Percentiles rank a stretch among this genome's conserved stretches.
These are phyloP conservation scores for Apostichopus japonicus DNA, from an alignment of 35 echinoderm and acorn worm genomes.

Conservation along the genomic window DNA sequence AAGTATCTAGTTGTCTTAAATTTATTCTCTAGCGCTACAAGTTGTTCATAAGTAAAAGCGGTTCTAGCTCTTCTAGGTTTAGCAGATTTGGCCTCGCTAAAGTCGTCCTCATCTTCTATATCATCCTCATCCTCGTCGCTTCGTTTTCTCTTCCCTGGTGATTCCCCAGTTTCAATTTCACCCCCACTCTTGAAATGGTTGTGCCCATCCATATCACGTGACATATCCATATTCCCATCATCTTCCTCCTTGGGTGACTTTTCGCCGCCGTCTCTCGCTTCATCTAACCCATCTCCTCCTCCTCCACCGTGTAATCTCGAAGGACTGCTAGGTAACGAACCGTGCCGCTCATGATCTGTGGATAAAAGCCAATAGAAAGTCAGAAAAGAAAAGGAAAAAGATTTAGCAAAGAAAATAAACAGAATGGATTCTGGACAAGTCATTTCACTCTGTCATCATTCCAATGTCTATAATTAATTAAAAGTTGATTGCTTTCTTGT, in stretches of 20 bases:
- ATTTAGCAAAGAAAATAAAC: not conserved
- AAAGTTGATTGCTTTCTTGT: constrained; percentile 43
- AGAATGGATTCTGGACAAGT: not conserved
- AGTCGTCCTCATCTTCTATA: constrained; percentile 21
- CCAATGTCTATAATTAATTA: constrained; percentile 44
- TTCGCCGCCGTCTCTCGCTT: not conserved
- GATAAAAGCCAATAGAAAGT: constrained; percentile 15
- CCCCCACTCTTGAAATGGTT: not conserved
- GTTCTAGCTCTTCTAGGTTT: constrained; percentile 67
- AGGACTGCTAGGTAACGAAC: constrained; percentile 32
- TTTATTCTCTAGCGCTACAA: constrained; percentile 74
- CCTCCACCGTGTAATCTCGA: not conserved
- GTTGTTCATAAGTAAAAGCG: constrained; percentile 77
- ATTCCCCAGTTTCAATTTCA: not conserved
- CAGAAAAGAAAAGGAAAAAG: not conserved
- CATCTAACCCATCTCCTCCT: not conserved
- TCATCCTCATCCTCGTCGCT: constrained; percentile 40
- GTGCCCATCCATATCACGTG: constrained; percentile 4
- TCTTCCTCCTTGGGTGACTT: not conserved
- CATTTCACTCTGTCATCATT: constrained; percentile 9
- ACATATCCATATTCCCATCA: not conserved
- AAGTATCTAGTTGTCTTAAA: constrained; percentile 70
- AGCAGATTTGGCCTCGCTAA: constrained; percentile 37
- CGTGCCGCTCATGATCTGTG: constrained; percentile 28
- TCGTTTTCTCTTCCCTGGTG: constrained; percentile 36